Evolutionary conservation across 2,797 vertebrate genomes (phyloP).

Genomic region (Psittacula derbiana): DNA sequence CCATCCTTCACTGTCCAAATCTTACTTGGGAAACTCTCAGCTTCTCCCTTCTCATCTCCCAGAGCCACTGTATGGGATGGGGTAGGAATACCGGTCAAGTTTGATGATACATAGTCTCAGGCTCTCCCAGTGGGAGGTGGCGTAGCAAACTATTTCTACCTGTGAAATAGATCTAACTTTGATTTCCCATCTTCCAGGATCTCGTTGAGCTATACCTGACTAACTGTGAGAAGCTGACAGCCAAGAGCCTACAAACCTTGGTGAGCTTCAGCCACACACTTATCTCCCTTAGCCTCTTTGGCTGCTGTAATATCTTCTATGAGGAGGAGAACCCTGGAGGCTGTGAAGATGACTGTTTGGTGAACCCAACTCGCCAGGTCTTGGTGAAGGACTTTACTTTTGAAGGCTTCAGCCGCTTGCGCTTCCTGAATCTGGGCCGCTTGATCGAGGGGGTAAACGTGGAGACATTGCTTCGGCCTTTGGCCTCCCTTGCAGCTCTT

Average conservation of each 20-base stretch:
- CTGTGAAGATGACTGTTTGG: constrained; percentile 81
- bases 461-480: constrained; percentile 86
- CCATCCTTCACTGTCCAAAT: neutral
- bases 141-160: neutral
- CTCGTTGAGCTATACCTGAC: constrained; percentile 94
- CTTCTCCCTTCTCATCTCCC: neutral
- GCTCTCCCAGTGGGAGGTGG: neutral
- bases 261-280: constrained; percentile 88
- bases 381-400: constrained; percentile 92
- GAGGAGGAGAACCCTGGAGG: constrained; percentile 87
- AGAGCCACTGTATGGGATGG: neutral
- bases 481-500: constrained; percentile 85
- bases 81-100: neutral
- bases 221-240: constrained; percentile 91
- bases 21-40: neutral
- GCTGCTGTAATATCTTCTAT: constrained; percentile 91
- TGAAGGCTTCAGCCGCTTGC: constrained; percentile 89
- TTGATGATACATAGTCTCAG: neutral
- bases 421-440: constrained; percentile 90
- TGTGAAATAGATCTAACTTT: neutral
- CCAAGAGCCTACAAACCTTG: constrained; percentile 90
- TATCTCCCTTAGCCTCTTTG: constrained; percentile 93
- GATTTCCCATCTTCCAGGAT: constrained; percentile 78
- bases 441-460: constrained; percentile 86
- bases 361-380: constrained; percentile 84